Percentiles rank a stretch among this genome's conserved stretches.
These are phyloP conservation scores for Watsonalla cultraria DNA, from an alignment of 2,888 invertebrate genomes.

Conservation along the genomic window DNA sequence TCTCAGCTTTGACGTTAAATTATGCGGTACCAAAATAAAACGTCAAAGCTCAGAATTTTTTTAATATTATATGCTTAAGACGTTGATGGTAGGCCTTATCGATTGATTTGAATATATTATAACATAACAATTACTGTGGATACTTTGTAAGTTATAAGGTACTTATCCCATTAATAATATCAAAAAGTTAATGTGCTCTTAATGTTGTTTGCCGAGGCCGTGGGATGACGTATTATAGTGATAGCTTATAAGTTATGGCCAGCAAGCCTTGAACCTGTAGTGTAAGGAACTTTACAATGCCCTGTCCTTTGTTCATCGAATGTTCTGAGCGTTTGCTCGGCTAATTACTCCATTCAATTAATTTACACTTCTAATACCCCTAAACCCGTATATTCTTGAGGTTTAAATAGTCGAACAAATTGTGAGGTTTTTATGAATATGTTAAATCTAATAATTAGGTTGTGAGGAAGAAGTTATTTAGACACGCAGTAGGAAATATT, in stretches of 20 bases:
- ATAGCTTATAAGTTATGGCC: slow-evolving; percentile 51
- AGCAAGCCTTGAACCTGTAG: slow-evolving; percentile 63
- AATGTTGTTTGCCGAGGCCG: slow-evolving; percentile 30
- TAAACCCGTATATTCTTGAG: neutral
- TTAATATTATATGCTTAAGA: no score
- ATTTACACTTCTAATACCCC: slow-evolving; percentile 15
- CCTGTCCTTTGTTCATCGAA: slow-evolving; percentile 46
- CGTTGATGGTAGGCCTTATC: no score
- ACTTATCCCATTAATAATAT: no score
- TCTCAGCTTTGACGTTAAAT: no score
- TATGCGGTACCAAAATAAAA: no score
- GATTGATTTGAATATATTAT: no score
- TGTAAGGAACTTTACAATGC: slow-evolving; percentile 56
- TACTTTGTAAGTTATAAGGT: no score
- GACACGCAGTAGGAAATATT: no score
- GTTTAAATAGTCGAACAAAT: neutral
- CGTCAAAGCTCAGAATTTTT: no score
- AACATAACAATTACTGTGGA: no score
- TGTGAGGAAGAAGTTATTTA: no score
- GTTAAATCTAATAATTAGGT: neutral
- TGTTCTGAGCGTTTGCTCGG: slow-evolving; percentile 21
- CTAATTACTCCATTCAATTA: slow-evolving; percentile 21
- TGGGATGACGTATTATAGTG: slow-evolving; percentile 35
- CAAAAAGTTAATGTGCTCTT: slow-evolving; percentile 6
- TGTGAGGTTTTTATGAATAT: neutral